Conservation (phyloP, 2,797 vertebrate genomes). For the Takifugu rubripes region DNA sequence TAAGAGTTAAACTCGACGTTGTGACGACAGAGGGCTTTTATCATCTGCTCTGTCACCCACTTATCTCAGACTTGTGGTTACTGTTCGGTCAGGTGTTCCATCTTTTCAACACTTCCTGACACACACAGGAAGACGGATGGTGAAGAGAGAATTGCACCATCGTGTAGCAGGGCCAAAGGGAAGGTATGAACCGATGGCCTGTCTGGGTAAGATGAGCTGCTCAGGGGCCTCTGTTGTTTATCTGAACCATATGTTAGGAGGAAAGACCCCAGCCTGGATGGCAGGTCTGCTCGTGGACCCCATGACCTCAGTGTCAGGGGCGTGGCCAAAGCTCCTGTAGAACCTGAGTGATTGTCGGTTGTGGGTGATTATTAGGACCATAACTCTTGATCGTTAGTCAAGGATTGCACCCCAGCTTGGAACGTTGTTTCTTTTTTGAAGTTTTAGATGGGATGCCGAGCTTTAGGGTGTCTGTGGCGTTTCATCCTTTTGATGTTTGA, state of each 20-base stretch:
- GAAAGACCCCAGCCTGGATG: slow-evolving; percentile 27
- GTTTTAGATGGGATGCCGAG: slow-evolving; percentile 1
- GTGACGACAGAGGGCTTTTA: too few species aligned
- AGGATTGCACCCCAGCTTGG: slow-evolving; percentile 12
- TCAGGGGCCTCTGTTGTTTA: slow-evolving; percentile 61
- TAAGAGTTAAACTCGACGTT: too few species aligned
- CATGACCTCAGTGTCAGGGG: slow-evolving; percentile 23
- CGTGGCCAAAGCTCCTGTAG: slow-evolving; percentile 39
- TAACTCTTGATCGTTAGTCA: slow-evolving; percentile 3
- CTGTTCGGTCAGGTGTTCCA: background rate
- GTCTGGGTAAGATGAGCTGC: slow-evolving; percentile 56
- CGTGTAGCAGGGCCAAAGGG: slow-evolving; percentile 1
- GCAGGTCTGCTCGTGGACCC: slow-evolving; percentile 24
- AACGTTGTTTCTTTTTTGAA: too few species aligned
- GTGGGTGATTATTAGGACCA: slow-evolving; percentile 32
- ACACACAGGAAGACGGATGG: too few species aligned
- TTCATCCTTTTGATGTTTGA: slow-evolving; percentile 17
- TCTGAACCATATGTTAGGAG: slow-evolving; percentile 72
- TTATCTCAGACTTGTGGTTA: too few species aligned
- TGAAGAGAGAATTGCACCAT: too few species aligned
- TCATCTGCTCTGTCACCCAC: too few species aligned
- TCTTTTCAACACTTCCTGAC: too few species aligned
- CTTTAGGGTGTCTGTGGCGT: background rate
- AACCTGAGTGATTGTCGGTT: slow-evolving; percentile 27
- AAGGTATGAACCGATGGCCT: slow-evolving; percentile 35